Conservation (phyloP, 2,797 vertebrate genomes). For the Pygocentrus nattereri region DNA sequence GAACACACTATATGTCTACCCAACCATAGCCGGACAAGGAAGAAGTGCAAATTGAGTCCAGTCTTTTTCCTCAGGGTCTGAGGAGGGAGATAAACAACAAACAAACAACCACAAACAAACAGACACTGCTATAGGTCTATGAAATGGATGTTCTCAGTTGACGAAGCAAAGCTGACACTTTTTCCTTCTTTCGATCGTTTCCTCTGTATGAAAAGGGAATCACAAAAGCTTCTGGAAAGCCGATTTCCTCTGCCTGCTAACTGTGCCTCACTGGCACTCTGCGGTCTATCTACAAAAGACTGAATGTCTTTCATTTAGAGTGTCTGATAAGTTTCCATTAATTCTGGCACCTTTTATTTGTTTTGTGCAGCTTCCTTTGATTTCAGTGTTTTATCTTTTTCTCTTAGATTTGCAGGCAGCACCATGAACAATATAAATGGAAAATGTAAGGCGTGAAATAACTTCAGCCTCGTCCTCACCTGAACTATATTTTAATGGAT, state of each 20-base stretch:
- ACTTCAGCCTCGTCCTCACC: neutral
- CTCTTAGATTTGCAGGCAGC: neutral
- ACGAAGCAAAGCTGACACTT: neutral
- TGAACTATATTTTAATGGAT: neutral
- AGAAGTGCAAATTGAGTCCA: neutral
- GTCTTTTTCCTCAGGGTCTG: neutral
- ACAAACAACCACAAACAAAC: slow-evolving; percentile 2
- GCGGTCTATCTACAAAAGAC: neutral
- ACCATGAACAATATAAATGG: neutral
- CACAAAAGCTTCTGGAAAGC: slow-evolving; percentile 8
- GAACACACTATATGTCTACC: neutral
- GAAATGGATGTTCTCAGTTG: neutral
- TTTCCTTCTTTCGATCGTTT: neutral
- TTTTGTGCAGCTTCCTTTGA: slow-evolving; percentile 1
- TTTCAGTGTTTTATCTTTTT: slow-evolving; percentile 8
- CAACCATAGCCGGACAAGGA: neutral
- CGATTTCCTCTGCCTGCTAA: neutral
- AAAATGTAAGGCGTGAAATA: neutral
- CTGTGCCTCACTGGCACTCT: neutral
- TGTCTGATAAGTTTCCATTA: neutral
- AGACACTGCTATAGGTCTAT: neutral
- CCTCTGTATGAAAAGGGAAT: neutral
- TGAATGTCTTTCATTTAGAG: neutral
- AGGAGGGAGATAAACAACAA: neutral
- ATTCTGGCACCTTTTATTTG: neutral